These are phyloP conservation scores for Ophioninae sp. DNA, from an alignment of 2,888 invertebrate genomes.

Conservation along the genomic window DNA sequence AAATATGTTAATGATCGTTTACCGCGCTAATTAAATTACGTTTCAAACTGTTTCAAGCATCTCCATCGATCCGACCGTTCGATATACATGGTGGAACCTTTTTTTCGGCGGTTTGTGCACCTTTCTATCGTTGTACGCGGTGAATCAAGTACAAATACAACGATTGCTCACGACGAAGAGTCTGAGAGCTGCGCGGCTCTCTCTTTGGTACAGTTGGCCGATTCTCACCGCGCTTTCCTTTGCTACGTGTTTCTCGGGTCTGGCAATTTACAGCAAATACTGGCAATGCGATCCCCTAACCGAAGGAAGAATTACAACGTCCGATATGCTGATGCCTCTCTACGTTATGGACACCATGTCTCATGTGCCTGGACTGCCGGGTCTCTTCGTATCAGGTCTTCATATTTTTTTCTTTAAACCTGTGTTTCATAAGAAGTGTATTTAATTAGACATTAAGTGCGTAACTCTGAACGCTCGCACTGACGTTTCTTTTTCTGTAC, in stretches of 20 bases:
- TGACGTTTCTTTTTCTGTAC: neutral
- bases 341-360: slow-evolving; percentile 90
- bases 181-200: slow-evolving; percentile 86
- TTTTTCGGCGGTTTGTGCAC: slow-evolving; percentile 91
- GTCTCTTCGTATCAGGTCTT: slow-evolving; percentile 90
- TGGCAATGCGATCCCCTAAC: slow-evolving; percentile 90
- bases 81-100: slow-evolving; percentile 92
- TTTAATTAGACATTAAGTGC: neutral
- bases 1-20: too few relatives aligned
- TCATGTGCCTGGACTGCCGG: slow-evolving; percentile 89
- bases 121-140: slow-evolving; percentile 91
- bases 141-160: slow-evolving; percentile 93
- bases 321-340: slow-evolving; percentile 91
- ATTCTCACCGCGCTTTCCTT: slow-evolving; percentile 88
- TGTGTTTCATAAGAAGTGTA: neutral
- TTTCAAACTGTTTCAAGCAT: slow-evolving; percentile 83
- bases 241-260: slow-evolving; percentile 85
- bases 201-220: slow-evolving; percentile 92
- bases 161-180: slow-evolving; percentile 87
- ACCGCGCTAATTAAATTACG: neutral
- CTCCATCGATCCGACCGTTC: slow-evolving; percentile 89
- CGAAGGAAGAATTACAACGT: slow-evolving; percentile 84
- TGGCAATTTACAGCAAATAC: slow-evolving; percentile 93
- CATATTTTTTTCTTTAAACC: slow-evolving; percentile 36
- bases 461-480: too few relatives aligned